Evolutionary conservation across 2,888 invertebrate genomes (phyloP).

Genomic region (Nomada ruficornis): DNA sequence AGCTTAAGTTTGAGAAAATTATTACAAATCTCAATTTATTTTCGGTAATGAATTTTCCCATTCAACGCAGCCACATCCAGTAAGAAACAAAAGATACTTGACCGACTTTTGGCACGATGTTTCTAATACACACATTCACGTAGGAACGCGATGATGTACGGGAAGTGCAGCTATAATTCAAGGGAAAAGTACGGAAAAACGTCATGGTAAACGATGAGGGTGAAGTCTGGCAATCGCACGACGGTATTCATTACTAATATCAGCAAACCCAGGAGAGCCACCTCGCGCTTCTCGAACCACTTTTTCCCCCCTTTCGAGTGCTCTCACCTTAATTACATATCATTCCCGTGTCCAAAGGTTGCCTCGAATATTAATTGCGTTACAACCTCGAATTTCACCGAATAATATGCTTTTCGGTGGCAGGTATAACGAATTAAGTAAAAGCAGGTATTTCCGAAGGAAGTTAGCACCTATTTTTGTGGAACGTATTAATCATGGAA

Average conservation of each 20-base stretch:
- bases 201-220: conserved; percentile 55
- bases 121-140: conserved; percentile 32
- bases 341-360: conserved; percentile 4
- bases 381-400: not conserved
- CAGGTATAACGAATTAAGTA: no score
- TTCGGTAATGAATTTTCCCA: not conserved
- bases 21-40: no score
- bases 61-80: not conserved
- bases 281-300: conserved; percentile 4
- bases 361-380: not conserved
- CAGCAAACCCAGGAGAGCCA: conserved; percentile 30
- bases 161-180: conserved; percentile 46
- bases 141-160: conserved; percentile 36
- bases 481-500: no score
- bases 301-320: conserved; percentile 24
- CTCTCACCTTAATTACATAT: conserved; percentile 53
- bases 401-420: not conserved
- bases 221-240: conserved; percentile 49
- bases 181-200: conserved; percentile 40
- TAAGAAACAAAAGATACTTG: conserved; percentile 18
- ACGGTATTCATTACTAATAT: conserved; percentile 61
- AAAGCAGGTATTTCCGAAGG: no score
- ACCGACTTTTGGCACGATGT: conserved; percentile 11
- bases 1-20: no score
- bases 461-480: no score